Base-by-base conservation (phyloP, 2,888 invertebrate species). In the Ptilodon capucinus region DNA sequence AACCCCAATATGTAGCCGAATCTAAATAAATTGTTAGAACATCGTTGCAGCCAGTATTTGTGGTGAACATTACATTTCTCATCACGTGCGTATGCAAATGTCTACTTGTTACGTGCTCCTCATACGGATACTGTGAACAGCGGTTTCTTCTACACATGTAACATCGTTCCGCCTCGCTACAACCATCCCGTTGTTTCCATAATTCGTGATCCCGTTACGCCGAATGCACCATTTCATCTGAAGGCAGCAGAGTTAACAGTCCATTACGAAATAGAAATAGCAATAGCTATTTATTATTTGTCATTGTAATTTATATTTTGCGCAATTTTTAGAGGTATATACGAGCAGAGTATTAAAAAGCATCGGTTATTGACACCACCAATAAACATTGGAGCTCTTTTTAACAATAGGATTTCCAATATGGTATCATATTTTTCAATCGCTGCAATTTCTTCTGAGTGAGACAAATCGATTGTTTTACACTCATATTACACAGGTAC, bases 21-120 rank as follows among this genome's bases (percentile, higher is more conserved):
- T n/a, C 30, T 5, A 30, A 36, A 17, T 18, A 18, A 18, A 36
- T 18, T 36, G 36, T 6, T 16, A 36, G 42, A 23, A 34, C 16
- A 35, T 19, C 21, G 21, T 35, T 21, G 7, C 57, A 62, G 55
- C 51, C 60, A 50, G 56, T 57, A 55, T 57, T 48, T 53, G 49
- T 48, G 51, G 41, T 39, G 42, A 19, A 13, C 17, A 44, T 72
- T 64, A 68, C 23, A 64, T 77, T 77, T 76, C 79, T 64, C 56
- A 73, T 79, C 85, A 84, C 81, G 84, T 71, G 49, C 64, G 57
- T 74, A 85, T 84, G 82, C 69, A 79, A 84, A 85, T 84, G 55
- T 50, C 59, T 54, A 44, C 54, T 58, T 54, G 70, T 68, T 82
- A 76, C 82, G 83, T 81, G 79, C 64, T 64, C 52, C 56, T 55